Evolutionary conservation across 1,140 invertebrate species (phyloP).

Genomic region (Spodoptera frugiperda): DNA sequence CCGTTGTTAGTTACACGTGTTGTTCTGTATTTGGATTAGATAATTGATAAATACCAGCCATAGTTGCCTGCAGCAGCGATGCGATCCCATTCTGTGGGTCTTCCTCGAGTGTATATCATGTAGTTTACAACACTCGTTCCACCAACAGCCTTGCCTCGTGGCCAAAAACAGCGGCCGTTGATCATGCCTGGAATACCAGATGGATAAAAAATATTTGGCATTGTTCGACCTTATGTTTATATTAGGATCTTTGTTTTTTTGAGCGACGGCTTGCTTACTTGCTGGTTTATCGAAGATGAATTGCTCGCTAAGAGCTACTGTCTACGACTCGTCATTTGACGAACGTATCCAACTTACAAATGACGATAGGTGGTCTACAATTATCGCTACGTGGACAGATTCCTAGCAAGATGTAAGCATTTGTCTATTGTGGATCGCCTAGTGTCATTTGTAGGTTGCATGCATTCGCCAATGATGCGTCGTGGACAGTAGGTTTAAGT

Average conservation of each 20-base stretch:
- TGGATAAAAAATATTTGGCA: constrained; percentile 15
- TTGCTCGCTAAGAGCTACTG: not conserved
- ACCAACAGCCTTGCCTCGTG: constrained; percentile 85
- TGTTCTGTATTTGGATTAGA: not conserved
- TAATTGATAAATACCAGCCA: constrained; percentile 66
- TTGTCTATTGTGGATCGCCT: too few relatives aligned
- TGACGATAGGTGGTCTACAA: too few relatives aligned
- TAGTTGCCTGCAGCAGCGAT: constrained; percentile 83
- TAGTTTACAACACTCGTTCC: constrained; percentile 86
- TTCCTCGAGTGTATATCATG: constrained; percentile 86
- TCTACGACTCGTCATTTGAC: too few relatives aligned
- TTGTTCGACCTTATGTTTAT: constrained; percentile 16
- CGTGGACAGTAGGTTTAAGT: too few relatives aligned
- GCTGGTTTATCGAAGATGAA: not conserved
- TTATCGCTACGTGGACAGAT: too few relatives aligned
- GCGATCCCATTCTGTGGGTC: constrained; percentile 84
- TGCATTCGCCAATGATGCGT: too few relatives aligned
- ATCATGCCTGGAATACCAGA: constrained; percentile 69
- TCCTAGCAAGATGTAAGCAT: too few relatives aligned
- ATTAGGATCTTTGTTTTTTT: not conserved
- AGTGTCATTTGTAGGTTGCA: too few relatives aligned
- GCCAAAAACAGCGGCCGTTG: constrained; percentile 84
- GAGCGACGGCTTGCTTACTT: not conserved
- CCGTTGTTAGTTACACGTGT: not conserved
- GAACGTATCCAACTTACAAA: too few relatives aligned